phyloP scores from a whole-genome alignment of 2,113 vertebrate genomes.

The Euleptes europaea region DNA sequence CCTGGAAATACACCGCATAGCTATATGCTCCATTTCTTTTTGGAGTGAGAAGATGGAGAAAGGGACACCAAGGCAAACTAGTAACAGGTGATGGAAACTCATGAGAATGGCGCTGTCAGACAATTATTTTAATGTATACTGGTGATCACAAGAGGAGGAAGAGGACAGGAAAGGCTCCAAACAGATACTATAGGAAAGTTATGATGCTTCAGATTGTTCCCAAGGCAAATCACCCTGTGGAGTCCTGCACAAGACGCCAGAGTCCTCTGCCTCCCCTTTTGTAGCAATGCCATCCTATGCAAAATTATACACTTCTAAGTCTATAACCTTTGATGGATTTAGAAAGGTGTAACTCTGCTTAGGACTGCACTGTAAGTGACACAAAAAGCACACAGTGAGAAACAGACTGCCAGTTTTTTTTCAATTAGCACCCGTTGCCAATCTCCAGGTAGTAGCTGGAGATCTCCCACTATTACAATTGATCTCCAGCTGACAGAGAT shows the following conservation, averaged over 20 bases:
- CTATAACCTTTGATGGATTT: too few relatives aligned
- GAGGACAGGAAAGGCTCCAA: background rate
- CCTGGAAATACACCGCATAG: background rate
- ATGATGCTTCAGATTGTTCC: background rate
- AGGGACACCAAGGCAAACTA: background rate
- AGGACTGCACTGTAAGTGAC: too few relatives aligned
- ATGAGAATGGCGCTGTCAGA: background rate
- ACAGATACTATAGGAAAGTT: background rate
- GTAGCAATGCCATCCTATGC: too few relatives aligned
- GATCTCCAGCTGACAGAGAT: too few relatives aligned
- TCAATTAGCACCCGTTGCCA: too few relatives aligned
- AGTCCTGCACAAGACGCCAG: too few relatives aligned
- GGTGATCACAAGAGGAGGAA: background rate
- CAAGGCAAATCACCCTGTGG: background rate
- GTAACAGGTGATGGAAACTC: slow-evolving; percentile 10
- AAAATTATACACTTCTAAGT: too few relatives aligned
- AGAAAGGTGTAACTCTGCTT: too few relatives aligned
- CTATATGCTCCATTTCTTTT: background rate
- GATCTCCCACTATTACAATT: too few relatives aligned
- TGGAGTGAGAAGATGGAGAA: background rate
- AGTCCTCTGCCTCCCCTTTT: too few relatives aligned
- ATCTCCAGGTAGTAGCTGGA: too few relatives aligned
- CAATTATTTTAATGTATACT: background rate
- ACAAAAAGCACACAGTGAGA: background rate
- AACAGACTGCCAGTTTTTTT: background rate